Evolutionary conservation across 2,797 vertebrate genomes (phyloP).

Genomic region (Valencia hispanica): DNA sequence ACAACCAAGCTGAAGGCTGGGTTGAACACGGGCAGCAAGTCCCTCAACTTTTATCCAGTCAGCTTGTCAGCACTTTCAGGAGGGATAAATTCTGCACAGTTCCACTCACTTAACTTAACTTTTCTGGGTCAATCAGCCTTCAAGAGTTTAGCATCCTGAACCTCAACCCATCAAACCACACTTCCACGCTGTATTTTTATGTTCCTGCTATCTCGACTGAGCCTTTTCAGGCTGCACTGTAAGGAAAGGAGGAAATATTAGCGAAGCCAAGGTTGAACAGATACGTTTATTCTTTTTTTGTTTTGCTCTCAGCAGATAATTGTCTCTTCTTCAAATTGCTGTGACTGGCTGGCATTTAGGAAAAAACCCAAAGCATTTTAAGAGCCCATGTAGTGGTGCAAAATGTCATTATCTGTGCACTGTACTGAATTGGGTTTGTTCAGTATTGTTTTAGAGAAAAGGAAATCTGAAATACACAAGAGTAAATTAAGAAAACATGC

Average conservation of each 20-base stretch:
- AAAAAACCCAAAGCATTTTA: slow-evolving; percentile 64
- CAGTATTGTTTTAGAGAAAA: slow-evolving; percentile 49
- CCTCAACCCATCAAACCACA: slow-evolving; percentile 53
- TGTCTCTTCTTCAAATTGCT: slow-evolving; percentile 55
- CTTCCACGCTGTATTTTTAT: slow-evolving; percentile 69
- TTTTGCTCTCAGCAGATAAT: slow-evolving; percentile 48
- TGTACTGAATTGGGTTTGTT: slow-evolving; percentile 46
- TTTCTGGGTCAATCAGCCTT: slow-evolving; percentile 80
- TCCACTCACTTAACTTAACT: slow-evolving; percentile 77
- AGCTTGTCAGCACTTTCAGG: slow-evolving; percentile 78
- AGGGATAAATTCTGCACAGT: slow-evolving; percentile 70
- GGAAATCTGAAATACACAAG: slow-evolving; percentile 42
- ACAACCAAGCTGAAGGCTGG: slow-evolving; percentile 45
- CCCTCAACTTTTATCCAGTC: slow-evolving; percentile 64
- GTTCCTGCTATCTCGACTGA: slow-evolving; percentile 65
- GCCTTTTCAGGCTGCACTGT: slow-evolving; percentile 57
- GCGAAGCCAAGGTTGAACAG: slow-evolving; percentile 44
- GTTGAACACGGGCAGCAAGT: slow-evolving; percentile 39
- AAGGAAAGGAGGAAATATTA: slow-evolving; percentile 39
- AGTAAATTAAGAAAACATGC: slow-evolving; percentile 25
- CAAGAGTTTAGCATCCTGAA: slow-evolving; percentile 60
- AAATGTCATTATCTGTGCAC: slow-evolving; percentile 60
- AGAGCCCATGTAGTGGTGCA: slow-evolving; percentile 41
- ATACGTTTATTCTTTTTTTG: slow-evolving; percentile 39
- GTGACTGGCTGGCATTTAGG: slow-evolving; percentile 43